Conservation (phyloP, 1,140 invertebrate species). For the Drosophila mayri region DNA sequence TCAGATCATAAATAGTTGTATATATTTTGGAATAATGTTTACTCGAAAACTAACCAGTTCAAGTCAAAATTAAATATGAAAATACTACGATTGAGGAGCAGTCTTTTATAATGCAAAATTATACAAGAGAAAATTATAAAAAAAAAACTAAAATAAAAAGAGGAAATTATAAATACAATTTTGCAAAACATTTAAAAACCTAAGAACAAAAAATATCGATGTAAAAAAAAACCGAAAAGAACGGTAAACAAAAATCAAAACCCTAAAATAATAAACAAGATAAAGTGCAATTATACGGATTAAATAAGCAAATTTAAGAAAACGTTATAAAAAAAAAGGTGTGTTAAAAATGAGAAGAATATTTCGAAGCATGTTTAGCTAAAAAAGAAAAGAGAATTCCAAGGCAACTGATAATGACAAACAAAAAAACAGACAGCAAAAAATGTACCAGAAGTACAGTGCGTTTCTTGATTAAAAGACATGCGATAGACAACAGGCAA, state of each 20-base stretch:
- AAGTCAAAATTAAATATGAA: conserved; percentile 53
- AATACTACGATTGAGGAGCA: conserved; percentile 9
- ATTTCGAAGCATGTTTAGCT: conserved; percentile 70
- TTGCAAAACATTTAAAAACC: conserved; percentile 45
- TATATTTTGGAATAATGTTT: conserved; percentile 83
- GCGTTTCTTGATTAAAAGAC: conserved; percentile 13
- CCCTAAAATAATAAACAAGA: conserved; percentile 63
- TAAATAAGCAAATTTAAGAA: conserved; percentile 77
- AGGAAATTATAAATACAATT: conserved; percentile 33
- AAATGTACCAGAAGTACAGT: conserved; percentile 13
- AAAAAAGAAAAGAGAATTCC: conserved; percentile 41
- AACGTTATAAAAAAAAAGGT: conserved; percentile 47
- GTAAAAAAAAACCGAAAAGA: conserved; percentile 34
- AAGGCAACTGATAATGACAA: conserved; percentile 42
- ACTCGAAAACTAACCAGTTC: conserved; percentile 64
- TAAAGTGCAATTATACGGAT: conserved; percentile 82
- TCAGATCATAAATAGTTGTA: conserved; percentile 78
- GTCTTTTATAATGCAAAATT: conserved; percentile 64
- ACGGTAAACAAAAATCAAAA: conserved; percentile 65
- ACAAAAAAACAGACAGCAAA: conserved; percentile 33
- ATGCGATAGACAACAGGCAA: neutral
- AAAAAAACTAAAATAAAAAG: conserved; percentile 7
- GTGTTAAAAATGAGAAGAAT: conserved; percentile 54
- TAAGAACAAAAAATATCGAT: conserved; percentile 60
- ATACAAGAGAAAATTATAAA: conserved; percentile 53